These are phyloP conservation scores for Bellardia pandia DNA, from an alignment of 2,888 invertebrate species.

Conservation along the genomic window DNA sequence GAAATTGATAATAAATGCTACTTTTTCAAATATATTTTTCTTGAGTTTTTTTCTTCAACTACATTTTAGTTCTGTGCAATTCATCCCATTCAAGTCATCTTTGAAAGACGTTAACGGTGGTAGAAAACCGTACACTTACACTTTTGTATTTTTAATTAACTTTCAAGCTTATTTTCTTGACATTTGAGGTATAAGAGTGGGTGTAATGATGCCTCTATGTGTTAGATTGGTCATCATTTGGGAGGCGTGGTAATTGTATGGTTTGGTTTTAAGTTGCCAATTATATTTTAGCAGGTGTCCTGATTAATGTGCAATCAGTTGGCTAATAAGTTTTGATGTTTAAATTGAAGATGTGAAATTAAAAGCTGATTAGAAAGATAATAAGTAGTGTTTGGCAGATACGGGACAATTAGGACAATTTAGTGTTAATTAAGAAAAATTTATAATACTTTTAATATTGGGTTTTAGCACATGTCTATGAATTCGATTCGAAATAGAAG, in stretches of 20 bases:
- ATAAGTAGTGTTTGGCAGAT: background rate
- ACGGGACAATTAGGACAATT: too few relatives aligned
- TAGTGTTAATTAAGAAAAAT: background rate
- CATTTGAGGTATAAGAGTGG: background rate
- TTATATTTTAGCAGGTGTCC: conserved; percentile 37
- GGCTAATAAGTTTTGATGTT: conserved; percentile 45
- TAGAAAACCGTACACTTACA: conserved; percentile 37
- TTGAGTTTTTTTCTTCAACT: background rate
- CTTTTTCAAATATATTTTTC: background rate
- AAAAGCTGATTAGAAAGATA: conserved; percentile 16
- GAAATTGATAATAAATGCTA: conserved; percentile 70
- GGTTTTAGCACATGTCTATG: too few relatives aligned
- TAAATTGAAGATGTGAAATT: conserved; percentile 32
- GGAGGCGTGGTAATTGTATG: conserved; percentile 1
- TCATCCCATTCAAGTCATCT: conserved; percentile 13
- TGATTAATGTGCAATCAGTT: conserved; percentile 59
- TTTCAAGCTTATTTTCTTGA: conserved; percentile 47
- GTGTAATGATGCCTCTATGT: background rate
- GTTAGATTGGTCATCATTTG: background rate
- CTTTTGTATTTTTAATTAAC: conserved; percentile 58
- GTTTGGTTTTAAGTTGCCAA: conserved; percentile 1
- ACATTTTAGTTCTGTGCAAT: background rate
- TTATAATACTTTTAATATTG: background rate
- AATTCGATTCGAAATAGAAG: too few relatives aligned
- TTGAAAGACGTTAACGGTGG: conserved; percentile 29